Evolutionary conservation across 1,140 invertebrate species (phyloP), one percentile per base, ranked within the genome.

Genomic region (Heterodera carotae): DNA sequence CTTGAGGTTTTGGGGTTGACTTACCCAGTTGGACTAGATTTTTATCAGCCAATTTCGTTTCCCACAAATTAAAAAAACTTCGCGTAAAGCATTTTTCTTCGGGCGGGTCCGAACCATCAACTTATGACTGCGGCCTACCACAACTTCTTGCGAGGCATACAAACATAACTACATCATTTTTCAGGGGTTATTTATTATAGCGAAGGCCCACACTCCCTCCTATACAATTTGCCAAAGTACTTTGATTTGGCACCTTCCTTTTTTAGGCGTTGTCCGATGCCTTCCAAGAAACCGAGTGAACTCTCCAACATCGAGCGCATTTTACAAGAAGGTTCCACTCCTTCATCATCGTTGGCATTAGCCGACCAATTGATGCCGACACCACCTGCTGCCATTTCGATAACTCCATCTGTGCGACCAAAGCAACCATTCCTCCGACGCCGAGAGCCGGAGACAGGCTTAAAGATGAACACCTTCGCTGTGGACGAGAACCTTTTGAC

Each of bases 251-350:
- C n/a, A n/a, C n/a, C n/a, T n/a, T n/a, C n/a, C n/a, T n/a, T 33
- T 43, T 36, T 15, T 10, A 73, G 71, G 71, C 71, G 71, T 12
- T 73, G 71, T 31, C 71, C 71, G 18, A 43, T 60, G 22, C 71
- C 71, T 3, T n/a, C 36, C 25, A 34, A 33, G 18, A 71, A 71
- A 43, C 59, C 70, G 15, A 39, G n/a, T 39, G 33, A 72, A 33
- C 59, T 39, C 10, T 53, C 31, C 3, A 72, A 56, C 59, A 5
- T 60, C 33, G 70, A 53, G 33, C 15, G 18, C 8, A 31, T 60
- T 18, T 31, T 72, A 43, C 48, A 10, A 8, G 59, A 71, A 56
- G 22, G 39, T 34, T 56, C 53, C 22, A 29, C 39, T 1, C 34
- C 29, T 29, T 25, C 39, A 18, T 48, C 39, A 1, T 36, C 39